phyloP scores from a whole-genome alignment of 2,888 invertebrate species.

The Prenolepis imparis region DNA sequence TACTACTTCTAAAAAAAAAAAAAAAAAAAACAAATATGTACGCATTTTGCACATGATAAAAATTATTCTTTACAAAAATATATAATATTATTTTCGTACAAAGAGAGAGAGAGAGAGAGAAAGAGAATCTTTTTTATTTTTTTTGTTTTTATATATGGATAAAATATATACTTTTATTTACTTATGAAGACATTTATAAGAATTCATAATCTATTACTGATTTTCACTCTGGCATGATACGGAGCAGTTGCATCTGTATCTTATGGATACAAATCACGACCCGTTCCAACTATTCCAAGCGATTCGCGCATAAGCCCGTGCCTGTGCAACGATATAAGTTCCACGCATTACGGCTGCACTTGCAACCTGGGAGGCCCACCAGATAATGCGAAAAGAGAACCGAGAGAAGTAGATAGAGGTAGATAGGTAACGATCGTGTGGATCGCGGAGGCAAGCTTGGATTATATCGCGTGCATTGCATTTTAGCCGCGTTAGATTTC shows the following conservation, averaged over 20 bases:
- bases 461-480: constrained; percentile 65
- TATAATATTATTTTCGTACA: background rate
- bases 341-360: constrained; percentile 61
- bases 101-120: background rate
- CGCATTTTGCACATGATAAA: background rate
- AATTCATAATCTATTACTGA: background rate
- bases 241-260: constrained; percentile 19
- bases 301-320: constrained; percentile 27
- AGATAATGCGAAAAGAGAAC: constrained; percentile 69
- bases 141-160: background rate
- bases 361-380: constrained; percentile 72
- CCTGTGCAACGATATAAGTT: constrained; percentile 58
- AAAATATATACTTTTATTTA: background rate
- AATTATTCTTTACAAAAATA: background rate
- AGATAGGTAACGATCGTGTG: constrained; percentile 29
- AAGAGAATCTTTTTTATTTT: background rate
- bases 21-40: background rate
- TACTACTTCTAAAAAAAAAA: no score
- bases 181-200: background rate
- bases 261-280: constrained; percentile 51
- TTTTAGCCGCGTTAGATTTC: constrained; percentile 65
- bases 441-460: constrained; percentile 48
- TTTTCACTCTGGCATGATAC: background rate
- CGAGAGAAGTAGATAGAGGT: background rate
- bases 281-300: constrained; percentile 13